These are phyloP conservation scores for Solenodon paradoxus DNA, from an alignment of 2,113 vertebrate genomes.

Conservation along the genomic window DNA sequence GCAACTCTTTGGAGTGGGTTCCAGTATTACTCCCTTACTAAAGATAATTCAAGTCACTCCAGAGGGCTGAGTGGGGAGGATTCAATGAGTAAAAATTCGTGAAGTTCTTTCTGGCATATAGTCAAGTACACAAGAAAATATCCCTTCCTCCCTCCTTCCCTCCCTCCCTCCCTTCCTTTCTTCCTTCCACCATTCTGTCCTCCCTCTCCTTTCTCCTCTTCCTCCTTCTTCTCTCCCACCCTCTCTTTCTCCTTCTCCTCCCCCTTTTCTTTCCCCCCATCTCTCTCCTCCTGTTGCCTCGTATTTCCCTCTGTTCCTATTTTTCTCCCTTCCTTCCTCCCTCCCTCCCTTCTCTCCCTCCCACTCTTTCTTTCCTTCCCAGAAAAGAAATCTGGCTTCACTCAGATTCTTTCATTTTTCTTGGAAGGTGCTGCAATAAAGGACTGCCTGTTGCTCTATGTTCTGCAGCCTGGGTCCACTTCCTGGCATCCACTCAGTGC, in stretches of 20 bases:
- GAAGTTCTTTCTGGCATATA: not conserved
- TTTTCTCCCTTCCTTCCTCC: too few relatives aligned
- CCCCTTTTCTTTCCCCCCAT: not conserved
- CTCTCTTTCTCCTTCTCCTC: not conserved
- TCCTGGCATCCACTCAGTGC: not conserved
- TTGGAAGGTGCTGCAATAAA: not conserved
- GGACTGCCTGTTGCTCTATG: not conserved
- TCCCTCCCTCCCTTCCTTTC: too few relatives aligned
- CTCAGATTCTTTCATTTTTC: not conserved
- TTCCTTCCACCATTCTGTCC: fast-evolving
- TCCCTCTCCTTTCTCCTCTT: fast-evolving
- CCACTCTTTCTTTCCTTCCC: too few relatives aligned
- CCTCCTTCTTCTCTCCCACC: not conserved
- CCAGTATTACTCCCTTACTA: not conserved
- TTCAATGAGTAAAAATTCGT: not conserved
- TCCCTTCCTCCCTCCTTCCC: not conserved
- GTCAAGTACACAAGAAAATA: not conserved
- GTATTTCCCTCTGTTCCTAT: too few relatives aligned
- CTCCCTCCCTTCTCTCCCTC: too few relatives aligned
- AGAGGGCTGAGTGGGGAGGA: not conserved
- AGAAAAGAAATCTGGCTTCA: not conserved
- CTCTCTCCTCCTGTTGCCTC: too few relatives aligned
- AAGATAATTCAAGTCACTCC: not conserved
- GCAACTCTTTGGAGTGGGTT: not conserved
- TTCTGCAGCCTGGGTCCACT: not conserved